Conservation (phyloP, 2,888 invertebrate species). For the Rhodophaea formosa region DNA sequence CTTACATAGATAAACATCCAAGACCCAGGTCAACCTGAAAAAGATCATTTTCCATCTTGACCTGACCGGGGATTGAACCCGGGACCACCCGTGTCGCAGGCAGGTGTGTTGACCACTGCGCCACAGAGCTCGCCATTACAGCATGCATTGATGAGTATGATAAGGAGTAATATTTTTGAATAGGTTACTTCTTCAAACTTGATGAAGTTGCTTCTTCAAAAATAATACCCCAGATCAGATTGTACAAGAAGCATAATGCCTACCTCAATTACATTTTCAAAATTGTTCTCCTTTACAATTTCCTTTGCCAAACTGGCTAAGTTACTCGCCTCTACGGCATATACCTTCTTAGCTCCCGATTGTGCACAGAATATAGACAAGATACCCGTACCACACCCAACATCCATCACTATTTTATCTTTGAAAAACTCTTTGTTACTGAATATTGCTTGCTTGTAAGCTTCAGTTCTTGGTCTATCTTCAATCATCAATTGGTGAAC, state of each 20-base stretch:
- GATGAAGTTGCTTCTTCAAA: no score
- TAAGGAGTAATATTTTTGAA: no score
- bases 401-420: slow-evolving; percentile 91
- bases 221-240: background rate
- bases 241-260: slow-evolving; percentile 20
- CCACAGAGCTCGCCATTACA: no score
- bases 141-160: no score
- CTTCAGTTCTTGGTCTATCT: slow-evolving; percentile 87
- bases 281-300: slow-evolving; percentile 86
- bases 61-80: no score
- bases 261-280: slow-evolving; percentile 84
- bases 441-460: slow-evolving; percentile 90
- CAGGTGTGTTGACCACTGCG: no score
- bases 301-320: slow-evolving; percentile 84
- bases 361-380: slow-evolving; percentile 93
- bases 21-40: no score
- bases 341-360: slow-evolving; percentile 94
- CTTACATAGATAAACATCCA: no score
- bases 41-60: no score
- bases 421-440: slow-evolving; percentile 84
- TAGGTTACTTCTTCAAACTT: no score
- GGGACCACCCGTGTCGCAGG: no score
- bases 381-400: slow-evolving; percentile 94
- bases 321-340: slow-evolving; percentile 91
- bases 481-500: slow-evolving; percentile 90